Base-by-base conservation (phyloP, 2,113 vertebrate species). In the Hemicordylus capensis region DNA sequence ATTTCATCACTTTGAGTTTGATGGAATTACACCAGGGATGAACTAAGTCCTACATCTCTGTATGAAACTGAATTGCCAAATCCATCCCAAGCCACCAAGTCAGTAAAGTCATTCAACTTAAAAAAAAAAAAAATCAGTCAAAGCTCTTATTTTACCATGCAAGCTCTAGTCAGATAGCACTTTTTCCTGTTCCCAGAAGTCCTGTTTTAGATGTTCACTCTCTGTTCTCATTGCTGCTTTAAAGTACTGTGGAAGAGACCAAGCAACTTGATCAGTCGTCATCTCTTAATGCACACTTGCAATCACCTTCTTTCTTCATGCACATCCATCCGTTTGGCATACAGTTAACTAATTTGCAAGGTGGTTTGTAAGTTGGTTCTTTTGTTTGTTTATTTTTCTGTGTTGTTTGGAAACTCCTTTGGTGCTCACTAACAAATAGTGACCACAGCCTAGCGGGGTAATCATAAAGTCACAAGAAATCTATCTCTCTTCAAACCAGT, bases 11-110 rank as follows among this genome's bases (percentile, higher is more conserved):
- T 74, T 64, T 80, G 77, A 86, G 69, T 51, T 72, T 80, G 77
- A 80, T 85, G 69, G 76, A 74, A 86, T 86, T 80, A 74, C 77
- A 80, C 84, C 58, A 74, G 77, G 69, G 84, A 74, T 54, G 58
- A 80, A 86, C 46, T 74, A 54, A 80, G 77, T 37, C 58, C 69
- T 63, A 31, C 58, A 80, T 85, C 66, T 79, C 67, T 85, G 46
- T 74, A 74, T 74, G 44, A 85, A 74, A 80, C 34, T 80, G 84
- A 86, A 86, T 72, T 80, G 69, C 76, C 67, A 80, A 86, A 86
- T 64, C 70, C 84, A 80, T 85, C 76, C 67, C 44, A 74, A 85
- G 82, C 82, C 72, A 85, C 67, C 58, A 80, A 85, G 84, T 24
- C 46, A 80, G 26, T 72, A 51, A 72, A 85, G 77, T 64, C 56